Conservation (phyloP, 35 echinoderm and acorn worm species). For the Apostichopus californicus region DNA sequence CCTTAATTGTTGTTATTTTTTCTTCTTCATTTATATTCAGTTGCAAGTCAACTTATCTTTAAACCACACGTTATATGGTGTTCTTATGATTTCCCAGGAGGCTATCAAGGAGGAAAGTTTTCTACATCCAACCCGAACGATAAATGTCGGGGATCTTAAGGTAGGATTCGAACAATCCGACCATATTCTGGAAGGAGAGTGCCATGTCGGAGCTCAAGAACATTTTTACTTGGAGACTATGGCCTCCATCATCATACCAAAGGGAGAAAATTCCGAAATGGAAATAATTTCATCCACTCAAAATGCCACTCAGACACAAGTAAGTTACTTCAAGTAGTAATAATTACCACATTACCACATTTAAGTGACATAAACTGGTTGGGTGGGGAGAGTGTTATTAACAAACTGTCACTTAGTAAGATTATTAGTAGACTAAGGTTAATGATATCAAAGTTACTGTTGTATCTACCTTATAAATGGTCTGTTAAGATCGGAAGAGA, state of each 20-base stretch:
- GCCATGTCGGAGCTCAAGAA: constrained; percentile 80
- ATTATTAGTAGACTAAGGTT: too few relatives aligned
- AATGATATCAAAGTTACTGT: too few relatives aligned
- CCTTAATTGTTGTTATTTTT: too few relatives aligned
- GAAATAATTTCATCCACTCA: constrained; percentile 77
- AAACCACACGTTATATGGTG: too few relatives aligned
- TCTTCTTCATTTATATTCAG: too few relatives aligned
- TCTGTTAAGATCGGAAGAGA: too few relatives aligned
- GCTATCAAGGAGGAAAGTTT: constrained; percentile 75
- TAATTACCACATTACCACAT: too few relatives aligned
- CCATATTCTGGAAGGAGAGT: constrained; percentile 79
- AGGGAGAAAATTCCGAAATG: constrained; percentile 75
- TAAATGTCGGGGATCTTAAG: constrained; percentile 59
- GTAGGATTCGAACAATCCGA: constrained; percentile 70
- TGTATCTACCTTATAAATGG: too few relatives aligned
- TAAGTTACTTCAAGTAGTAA: neutral
- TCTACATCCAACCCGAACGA: neutral
- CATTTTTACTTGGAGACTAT: constrained; percentile 95
- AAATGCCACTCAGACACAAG: constrained; percentile 55
- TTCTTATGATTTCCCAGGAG: constrained; percentile 50
- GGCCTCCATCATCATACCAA: constrained; percentile 65
- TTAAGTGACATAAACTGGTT: too few relatives aligned
- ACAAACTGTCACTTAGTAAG: too few relatives aligned
- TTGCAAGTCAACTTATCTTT: too few relatives aligned
- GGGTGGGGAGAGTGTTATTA: too few relatives aligned